Base-by-base conservation (phyloP, 2,888 invertebrate species). In the Parochlus steinenii region DNA sequence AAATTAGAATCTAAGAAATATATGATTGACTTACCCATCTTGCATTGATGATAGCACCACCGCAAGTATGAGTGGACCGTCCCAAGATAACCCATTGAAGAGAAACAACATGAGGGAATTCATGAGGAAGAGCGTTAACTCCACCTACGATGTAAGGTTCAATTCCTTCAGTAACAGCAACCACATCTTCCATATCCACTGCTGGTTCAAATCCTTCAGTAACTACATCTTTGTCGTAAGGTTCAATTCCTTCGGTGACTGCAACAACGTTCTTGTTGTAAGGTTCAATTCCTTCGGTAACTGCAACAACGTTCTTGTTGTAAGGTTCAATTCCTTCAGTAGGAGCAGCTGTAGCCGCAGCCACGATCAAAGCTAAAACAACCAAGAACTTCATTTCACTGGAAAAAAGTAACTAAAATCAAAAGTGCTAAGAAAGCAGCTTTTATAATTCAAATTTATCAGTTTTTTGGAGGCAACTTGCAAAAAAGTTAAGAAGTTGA, bases 91-190 rank as follows among this genome's bases (percentile, higher is more conserved):
- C 29, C 41, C 47, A 46, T 42, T 49, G 43, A 31, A 64, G 34
- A 2, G 64, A 62, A 2, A 61, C 54, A 28, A 62, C 61, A 43
- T 58, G 61, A 1, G 64, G 63, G 5, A 58, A 62, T 6, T 54
- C 43, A 33, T 58, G 56, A 5, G 54, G 52, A 0, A n/a, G 16
- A 2, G 63, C 60, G 5, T 56, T 49, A 23, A 48, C 43, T 23
- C 57, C 57, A 27, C 56, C 54, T 41, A 56, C 52, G 37, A 57
- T 47, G 20, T 45, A 22, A 7, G 34, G 18, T 27, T 20, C 27
- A 28, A 27, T 27, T 4, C n/a, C 30, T 5, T 11, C 5, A 7
- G n/a, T n/a, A n/a, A n/a, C n/a, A n/a, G n/a, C n/a, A n/a, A n/a
- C n/a, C n/a, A n/a, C n/a, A n/a, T n/a, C n/a, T n/a, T n/a, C n/a